These are phyloP conservation scores for Aphelinus certus DNA, from an alignment of 1,140 invertebrate genomes.

Conservation along the genomic window DNA sequence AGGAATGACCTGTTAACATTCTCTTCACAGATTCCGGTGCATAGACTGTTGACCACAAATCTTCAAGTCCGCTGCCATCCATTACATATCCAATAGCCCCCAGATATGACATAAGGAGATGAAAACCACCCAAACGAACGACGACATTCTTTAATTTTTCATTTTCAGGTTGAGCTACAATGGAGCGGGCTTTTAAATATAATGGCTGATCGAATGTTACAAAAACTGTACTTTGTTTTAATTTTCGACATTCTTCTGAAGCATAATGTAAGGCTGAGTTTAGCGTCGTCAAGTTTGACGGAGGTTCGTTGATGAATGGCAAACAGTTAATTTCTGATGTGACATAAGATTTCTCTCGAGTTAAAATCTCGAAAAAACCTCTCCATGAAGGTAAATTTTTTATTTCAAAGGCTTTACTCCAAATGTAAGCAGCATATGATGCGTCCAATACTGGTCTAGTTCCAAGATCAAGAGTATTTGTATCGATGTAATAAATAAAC, in stretches of 20 bases:
- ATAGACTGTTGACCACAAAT: slow-evolving; percentile 52
- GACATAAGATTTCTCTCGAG: not conserved
- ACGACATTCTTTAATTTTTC: slow-evolving; percentile 38
- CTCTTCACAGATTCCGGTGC: slow-evolving; percentile 55
- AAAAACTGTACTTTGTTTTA: slow-evolving; percentile 46
- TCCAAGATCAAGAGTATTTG: not conserved
- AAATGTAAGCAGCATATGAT: slow-evolving; percentile 17
- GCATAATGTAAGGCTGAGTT: slow-evolving; percentile 37
- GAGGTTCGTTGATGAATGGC: slow-evolving; percentile 41
- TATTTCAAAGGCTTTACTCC: slow-evolving; percentile 10
- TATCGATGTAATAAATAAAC: slow-evolving; percentile 1
- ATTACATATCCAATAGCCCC: slow-evolving; percentile 60
- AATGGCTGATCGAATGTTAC: slow-evolving; percentile 55
- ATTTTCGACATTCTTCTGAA: slow-evolving; percentile 31
- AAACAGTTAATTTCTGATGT: slow-evolving; percentile 32
- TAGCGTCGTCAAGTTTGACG: slow-evolving; percentile 41
- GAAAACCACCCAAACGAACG: slow-evolving; percentile 49
- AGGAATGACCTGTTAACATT: slow-evolving; percentile 56
- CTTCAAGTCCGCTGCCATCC: slow-evolving; percentile 57
- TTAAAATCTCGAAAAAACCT: slow-evolving; percentile 35
- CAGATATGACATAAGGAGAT: slow-evolving; percentile 59
- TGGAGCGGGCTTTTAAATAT: slow-evolving; percentile 43
- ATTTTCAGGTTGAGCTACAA: slow-evolving; percentile 33
- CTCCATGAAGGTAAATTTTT: slow-evolving; percentile 23
- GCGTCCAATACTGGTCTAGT: not conserved